These are phyloP conservation scores for Macrocentrus cingulum DNA, from an alignment of 1,140 invertebrate genomes.

Conservation along the genomic window DNA sequence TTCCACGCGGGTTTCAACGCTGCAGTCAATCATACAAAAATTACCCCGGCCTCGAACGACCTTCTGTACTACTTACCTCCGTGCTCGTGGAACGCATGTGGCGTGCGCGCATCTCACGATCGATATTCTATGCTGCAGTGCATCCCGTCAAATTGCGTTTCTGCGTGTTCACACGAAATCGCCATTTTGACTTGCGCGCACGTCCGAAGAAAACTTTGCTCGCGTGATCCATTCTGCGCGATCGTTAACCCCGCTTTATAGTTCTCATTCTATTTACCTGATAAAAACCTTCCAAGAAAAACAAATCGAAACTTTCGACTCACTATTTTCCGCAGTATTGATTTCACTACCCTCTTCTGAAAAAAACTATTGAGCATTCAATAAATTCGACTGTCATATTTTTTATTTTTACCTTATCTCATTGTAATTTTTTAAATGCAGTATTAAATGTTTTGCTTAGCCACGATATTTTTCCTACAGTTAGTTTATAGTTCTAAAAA, in stretches of 20 bases:
- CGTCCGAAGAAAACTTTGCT: slow-evolving; percentile 2
- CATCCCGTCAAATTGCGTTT: background rate
- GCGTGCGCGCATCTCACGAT: slow-evolving; percentile 1
- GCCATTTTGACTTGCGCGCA: background rate
- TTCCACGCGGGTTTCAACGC: slow-evolving; percentile 7
- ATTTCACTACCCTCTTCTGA: too few species aligned
- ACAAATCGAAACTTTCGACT: background rate
- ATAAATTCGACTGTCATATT: too few species aligned
- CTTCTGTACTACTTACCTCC: slow-evolving; percentile 25
- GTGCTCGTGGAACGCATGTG: background rate
- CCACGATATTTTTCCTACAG: too few species aligned
- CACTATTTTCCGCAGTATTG: too few species aligned
- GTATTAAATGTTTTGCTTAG: too few species aligned
- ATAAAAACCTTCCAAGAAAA: background rate
- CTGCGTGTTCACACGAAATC: slow-evolving; percentile 2
- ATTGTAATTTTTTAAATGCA: too few species aligned
- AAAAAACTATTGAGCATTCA: too few species aligned
- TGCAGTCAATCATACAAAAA: slow-evolving; percentile 9
- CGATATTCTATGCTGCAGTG: background rate
- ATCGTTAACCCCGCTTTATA: background rate
- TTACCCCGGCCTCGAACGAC: slow-evolving; percentile 22
- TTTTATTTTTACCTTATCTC: too few species aligned
- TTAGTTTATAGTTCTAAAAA: too few species aligned
- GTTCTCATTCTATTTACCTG: background rate
- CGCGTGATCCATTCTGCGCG: slow-evolving; percentile 6